Conservation (phyloP, 1,140 invertebrate genomes). For the Stegodyphus mimosarum region DNA sequence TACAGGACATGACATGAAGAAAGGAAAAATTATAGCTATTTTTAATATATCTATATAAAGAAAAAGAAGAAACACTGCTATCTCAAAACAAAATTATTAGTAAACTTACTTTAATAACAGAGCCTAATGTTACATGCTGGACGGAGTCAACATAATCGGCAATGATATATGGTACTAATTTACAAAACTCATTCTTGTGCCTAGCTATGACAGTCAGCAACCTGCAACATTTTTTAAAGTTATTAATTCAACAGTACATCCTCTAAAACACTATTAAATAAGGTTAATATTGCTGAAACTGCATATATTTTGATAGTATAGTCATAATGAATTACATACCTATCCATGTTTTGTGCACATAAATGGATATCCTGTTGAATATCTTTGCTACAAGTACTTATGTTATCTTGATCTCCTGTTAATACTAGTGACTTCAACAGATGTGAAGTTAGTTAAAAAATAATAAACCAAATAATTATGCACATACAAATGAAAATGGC, state of each 20-base stretch:
- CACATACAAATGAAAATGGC: too few relatives aligned
- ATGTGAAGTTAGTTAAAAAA: too few relatives aligned
- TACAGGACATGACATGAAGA: too few relatives aligned
- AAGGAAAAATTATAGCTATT: not conserved
- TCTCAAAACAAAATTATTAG: not conserved
- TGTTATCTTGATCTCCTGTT: constrained; percentile 3
- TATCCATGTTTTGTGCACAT: constrained; percentile 36
- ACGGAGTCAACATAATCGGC: constrained; percentile 45
- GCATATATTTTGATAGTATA: too few relatives aligned
- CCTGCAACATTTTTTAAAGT: not conserved
- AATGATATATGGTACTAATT: constrained; percentile 40
- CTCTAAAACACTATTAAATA: too few relatives aligned
- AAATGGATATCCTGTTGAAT: constrained; percentile 12
- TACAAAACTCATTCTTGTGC: constrained; percentile 27
- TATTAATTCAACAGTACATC: too few relatives aligned
- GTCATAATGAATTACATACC: constrained; percentile 9
- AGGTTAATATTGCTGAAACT: too few relatives aligned
- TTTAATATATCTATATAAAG: not conserved
- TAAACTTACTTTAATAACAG: constrained; percentile 38
- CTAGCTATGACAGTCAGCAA: constrained; percentile 25
- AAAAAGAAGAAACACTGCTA: not conserved
- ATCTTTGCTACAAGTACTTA: not conserved
- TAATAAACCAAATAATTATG: too few relatives aligned
- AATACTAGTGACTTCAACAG: constrained; percentile 15
- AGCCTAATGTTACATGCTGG: constrained; percentile 44